These are phyloP conservation scores for Hoplodrina blanda DNA, from an alignment of 2,888 invertebrate genomes.

Conservation along the genomic window DNA sequence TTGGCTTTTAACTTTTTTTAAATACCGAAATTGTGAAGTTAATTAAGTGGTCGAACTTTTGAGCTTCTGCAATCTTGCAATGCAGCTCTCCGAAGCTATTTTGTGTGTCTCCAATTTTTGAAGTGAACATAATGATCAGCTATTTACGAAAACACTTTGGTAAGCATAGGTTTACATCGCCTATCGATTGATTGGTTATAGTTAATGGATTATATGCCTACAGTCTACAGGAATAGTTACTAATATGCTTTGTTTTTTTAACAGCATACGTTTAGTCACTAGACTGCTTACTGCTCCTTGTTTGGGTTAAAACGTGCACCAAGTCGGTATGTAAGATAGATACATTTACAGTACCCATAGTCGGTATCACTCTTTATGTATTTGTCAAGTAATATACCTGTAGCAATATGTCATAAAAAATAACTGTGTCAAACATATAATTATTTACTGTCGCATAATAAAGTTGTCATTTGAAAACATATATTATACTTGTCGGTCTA, in stretches of 20 bases:
- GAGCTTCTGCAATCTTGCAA: neutral
- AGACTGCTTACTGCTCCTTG: slow-evolving; percentile 16
- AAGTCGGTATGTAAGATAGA: slow-evolving; percentile 38
- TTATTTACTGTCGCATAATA: no score
- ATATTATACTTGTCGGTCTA: no score
- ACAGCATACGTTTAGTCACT: slow-evolving; percentile 40
- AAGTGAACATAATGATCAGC: neutral
- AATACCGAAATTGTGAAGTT: neutral
- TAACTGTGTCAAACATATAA: no score
- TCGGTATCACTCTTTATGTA: neutral
- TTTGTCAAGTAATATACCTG: neutral
- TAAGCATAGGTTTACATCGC: neutral
- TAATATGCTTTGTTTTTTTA: slow-evolving; percentile 48
- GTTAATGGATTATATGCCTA: neutral
- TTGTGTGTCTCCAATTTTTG: neutral
- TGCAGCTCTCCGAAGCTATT: neutral
- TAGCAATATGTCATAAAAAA: no score
- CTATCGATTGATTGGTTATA: neutral
- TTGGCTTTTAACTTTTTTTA: no score
- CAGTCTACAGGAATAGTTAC: neutral
- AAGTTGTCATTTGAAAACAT: neutral
- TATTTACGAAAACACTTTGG: neutral
- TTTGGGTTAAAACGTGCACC: slow-evolving; percentile 26
- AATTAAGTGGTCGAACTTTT: neutral
- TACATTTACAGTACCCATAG: neutral